Evolutionary conservation across 2,888 invertebrate species (phyloP).

Genomic region (Caenorhabditis sp.): DNA sequence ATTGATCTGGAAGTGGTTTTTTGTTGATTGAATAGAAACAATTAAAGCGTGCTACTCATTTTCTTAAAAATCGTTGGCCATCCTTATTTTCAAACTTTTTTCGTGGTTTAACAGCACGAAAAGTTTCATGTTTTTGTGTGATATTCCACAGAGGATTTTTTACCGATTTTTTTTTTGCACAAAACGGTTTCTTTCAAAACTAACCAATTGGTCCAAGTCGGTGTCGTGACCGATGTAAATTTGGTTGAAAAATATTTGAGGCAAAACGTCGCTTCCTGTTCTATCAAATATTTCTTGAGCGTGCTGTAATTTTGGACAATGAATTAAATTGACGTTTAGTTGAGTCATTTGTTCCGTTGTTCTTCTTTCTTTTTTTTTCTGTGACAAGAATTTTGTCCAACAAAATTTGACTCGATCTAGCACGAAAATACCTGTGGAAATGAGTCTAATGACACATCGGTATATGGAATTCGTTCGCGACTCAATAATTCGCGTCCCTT

Average conservation of each 20-base stretch:
- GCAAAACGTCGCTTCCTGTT: slow-evolving; percentile 70
- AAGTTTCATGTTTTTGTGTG: neutral
- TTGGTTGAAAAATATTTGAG: slow-evolving; percentile 73
- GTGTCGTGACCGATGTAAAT: slow-evolving; percentile 71
- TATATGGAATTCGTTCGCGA: slow-evolving; percentile 67
- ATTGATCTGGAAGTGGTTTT: slow-evolving; percentile 18
- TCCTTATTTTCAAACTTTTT: too few relatives aligned
- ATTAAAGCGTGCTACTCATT: neutral
- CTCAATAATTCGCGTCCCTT: slow-evolving; percentile 35
- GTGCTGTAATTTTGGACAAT: slow-evolving; percentile 30
- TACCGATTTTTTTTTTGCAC: too few relatives aligned
- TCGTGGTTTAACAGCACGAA: slow-evolving; percentile 1
- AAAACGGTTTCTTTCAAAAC: too few relatives aligned
- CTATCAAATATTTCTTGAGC: slow-evolving; percentile 66
- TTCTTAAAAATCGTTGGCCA: neutral
- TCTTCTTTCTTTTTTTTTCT: neutral
- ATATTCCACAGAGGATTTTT: too few relatives aligned
- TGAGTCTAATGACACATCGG: slow-evolving; percentile 71
- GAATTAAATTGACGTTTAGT: slow-evolving; percentile 6
- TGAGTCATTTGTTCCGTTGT: slow-evolving; percentile 20
- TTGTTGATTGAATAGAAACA: neutral
- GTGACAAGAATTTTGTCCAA: neutral
- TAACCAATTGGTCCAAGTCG: slow-evolving; percentile 70
- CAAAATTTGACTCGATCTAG: neutral
- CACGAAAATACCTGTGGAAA: slow-evolving; percentile 66